Conservation (phyloP, 2,113 vertebrate species). For the Chrysemys picta region DNA sequence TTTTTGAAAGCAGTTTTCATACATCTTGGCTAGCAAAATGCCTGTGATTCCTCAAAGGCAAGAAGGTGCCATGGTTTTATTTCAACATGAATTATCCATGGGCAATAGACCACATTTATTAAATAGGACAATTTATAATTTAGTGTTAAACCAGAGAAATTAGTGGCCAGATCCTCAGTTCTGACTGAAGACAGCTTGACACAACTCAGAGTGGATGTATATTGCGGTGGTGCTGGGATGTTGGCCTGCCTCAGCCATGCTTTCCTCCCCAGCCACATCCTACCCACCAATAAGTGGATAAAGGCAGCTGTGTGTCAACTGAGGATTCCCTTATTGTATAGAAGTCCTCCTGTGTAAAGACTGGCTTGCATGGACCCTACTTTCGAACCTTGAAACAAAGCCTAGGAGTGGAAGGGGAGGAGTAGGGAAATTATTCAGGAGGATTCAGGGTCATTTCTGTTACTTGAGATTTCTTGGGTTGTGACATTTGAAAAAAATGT, state of each 20-base stretch:
- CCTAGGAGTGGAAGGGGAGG: neutral
- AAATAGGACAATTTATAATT: neutral
- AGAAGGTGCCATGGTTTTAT: neutral
- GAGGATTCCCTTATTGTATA: accelerated
- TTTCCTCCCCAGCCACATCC: neutral
- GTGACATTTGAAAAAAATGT: neutral
- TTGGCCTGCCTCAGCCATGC: neutral
- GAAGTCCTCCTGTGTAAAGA: neutral
- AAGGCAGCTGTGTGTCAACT: neutral
- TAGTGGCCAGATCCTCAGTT: neutral
- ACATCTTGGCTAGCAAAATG: neutral
- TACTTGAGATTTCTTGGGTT: neutral
- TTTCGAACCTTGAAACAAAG: neutral
- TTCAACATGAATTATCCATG: neutral
- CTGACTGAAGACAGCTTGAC: neutral
- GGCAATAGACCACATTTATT: neutral
- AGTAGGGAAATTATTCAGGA: neutral
- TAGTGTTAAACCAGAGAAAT: neutral
- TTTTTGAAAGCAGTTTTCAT: neutral
- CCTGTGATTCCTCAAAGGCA: accelerated
- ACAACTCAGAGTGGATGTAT: neutral
- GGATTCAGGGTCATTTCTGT: neutral
- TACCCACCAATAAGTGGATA: neutral
- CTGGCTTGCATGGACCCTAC: neutral
- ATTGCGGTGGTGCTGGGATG: neutral